phyloP scores from a whole-genome alignment of 2,888 invertebrate species.

The Rhodophaea formosa region DNA sequence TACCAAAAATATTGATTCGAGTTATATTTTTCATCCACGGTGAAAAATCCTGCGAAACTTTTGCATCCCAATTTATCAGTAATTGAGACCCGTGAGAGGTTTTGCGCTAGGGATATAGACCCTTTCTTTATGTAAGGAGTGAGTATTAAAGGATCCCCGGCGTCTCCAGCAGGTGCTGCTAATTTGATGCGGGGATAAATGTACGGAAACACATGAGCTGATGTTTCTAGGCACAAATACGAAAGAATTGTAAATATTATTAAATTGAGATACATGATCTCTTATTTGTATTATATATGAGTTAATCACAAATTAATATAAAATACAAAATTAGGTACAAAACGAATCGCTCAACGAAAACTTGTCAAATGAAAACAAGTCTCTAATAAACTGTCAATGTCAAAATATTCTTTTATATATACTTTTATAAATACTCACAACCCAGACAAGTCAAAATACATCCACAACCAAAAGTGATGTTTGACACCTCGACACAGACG shows the following conservation, averaged over 20 bases:
- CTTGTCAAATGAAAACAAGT: too few relatives aligned
- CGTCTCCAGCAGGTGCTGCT: conserved; percentile 37
- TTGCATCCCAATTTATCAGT: conserved; percentile 60
- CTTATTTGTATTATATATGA: too few relatives aligned
- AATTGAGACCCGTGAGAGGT: conserved; percentile 55
- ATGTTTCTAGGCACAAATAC: conserved; percentile 22
- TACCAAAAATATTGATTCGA: conserved; percentile 85
- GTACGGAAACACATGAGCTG: conserved; percentile 42
- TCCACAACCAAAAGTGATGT: too few relatives aligned
- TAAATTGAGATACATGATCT: conserved; percentile 4
- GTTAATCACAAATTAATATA: too few relatives aligned
- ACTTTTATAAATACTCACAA: too few relatives aligned
- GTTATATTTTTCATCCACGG: conserved; percentile 78
- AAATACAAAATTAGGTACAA: too few relatives aligned
- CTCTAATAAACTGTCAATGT: too few relatives aligned
- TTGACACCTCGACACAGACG: too few relatives aligned
- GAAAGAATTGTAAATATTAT: conserved; percentile 4
- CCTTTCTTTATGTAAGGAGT: conserved; percentile 81
- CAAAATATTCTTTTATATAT: too few relatives aligned
- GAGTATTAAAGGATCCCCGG: conserved; percentile 76
- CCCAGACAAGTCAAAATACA: too few relatives aligned
- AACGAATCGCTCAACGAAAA: too few relatives aligned
- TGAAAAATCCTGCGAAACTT: conserved; percentile 83
- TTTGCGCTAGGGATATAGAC: conserved; percentile 67
- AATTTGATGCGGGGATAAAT: conserved; percentile 61